Base-by-base conservation (phyloP, 1,140 invertebrate genomes). In the Drosophila elegans region DNA sequence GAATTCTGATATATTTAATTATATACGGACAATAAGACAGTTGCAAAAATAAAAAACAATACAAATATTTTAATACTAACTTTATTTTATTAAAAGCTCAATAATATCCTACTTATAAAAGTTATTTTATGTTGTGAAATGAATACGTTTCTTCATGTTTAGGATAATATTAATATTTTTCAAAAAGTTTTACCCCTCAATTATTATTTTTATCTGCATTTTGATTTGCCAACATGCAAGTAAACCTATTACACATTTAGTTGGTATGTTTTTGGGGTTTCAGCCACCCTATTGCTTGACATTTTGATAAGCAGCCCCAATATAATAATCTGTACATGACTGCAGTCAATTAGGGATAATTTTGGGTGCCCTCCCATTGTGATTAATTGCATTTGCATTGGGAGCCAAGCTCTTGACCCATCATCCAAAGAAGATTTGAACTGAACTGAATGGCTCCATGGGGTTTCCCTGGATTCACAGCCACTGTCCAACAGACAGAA, bases 381-480 rank as follows among this genome's bases (percentile, higher is more conserved):
- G 67, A 85, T 85, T 86, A 84, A 84, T 84, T 78, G 83, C 83
- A 80, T 85, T 84, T 80, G 79, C 81, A 84, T 84, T 73, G 71
- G 52, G 53, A 45, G 69, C 16, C 25, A 21, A 42, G 29, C 48
- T 29, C 60, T 36, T 25, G 44, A 32, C 34, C 27, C 39, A 16
- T 44, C 39, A 16, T 44, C 27, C 10, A 34, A 12, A 10, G 12
- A 6, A 10, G 59, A 6, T 21, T 21, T 36, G 48, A 7, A 10
- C 6, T 25, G 11, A 25, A 51, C 32, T 72, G 55, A 74, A 51
- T 51, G 59, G 69, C 51, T 34, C 73, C 12, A 29, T 52, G 51
- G 73, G 51, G 64, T 32, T 12, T 44, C 64, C 59, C 53, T 42
- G 13, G 16, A 13, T n/a, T 29, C 27, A 27, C 12, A n/a, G 25